Conservation (phyloP, 2,797 vertebrate genomes). For the Choloepus didactylus region DNA sequence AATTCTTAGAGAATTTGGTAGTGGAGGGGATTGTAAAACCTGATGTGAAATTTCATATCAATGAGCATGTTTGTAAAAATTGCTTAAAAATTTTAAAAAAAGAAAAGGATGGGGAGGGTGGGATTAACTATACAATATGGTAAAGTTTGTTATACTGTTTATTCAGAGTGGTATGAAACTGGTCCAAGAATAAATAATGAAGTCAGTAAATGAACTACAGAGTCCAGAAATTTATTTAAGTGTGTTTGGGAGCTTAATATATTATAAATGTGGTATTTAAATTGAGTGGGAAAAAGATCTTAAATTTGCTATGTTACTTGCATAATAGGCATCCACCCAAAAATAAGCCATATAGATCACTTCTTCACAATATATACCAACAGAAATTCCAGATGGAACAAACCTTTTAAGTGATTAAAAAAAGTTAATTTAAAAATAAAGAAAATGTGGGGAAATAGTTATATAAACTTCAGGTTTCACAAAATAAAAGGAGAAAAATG, state of each 20-base stretch:
- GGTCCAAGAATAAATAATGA: neutral
- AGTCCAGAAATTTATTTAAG: neutral
- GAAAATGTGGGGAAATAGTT: neutral
- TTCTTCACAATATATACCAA: neutral
- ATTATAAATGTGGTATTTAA: neutral
- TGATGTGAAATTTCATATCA: neutral
- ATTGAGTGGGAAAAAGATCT: neutral
- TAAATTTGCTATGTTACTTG: neutral
- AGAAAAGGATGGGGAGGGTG: neutral
- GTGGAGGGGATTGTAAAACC: neutral
- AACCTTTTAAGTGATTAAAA: neutral
- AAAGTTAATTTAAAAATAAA: neutral
- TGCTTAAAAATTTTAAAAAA: neutral
- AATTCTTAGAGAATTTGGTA: neutral
- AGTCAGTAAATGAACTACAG: neutral
- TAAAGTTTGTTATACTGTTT: neutral
- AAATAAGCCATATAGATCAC: neutral
- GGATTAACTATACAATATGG: neutral
- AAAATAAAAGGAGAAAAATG: neutral
- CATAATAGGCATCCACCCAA: neutral
- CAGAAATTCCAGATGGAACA: neutral
- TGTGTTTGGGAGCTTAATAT: neutral
- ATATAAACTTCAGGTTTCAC: neutral
- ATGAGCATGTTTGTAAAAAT: neutral
- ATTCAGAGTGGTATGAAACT: neutral